Evolutionary conservation across 2,888 invertebrate species (phyloP).

Genomic region (Agrotis clavis): DNA sequence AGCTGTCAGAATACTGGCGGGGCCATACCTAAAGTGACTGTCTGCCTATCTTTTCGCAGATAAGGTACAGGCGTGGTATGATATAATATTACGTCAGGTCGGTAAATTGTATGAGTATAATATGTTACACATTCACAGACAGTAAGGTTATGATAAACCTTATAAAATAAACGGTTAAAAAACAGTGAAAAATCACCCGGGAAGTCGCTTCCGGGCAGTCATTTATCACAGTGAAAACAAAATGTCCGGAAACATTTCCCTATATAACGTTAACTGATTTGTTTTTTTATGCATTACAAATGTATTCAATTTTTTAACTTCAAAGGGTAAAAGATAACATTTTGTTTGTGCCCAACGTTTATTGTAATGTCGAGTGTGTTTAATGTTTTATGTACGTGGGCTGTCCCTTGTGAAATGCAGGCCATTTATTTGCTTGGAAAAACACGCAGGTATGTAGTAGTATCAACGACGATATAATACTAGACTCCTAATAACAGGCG

Average conservation of each 20-base stretch:
- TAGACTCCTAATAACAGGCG: too few relatives aligned
- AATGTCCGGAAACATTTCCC: slow-evolving; percentile 1
- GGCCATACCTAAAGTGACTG: too few relatives aligned
- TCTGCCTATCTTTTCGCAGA: too few relatives aligned
- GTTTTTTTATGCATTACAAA: slow-evolving; percentile 23
- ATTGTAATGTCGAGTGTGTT: slow-evolving; percentile 12
- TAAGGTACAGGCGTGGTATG: too few relatives aligned
- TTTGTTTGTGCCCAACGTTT: not conserved
- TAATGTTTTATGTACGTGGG: slow-evolving; percentile 6
- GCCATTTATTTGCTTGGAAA: not conserved
- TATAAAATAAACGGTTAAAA: not conserved
- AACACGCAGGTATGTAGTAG: not conserved
- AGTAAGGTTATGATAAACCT: not conserved
- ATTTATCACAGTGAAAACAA: slow-evolving; percentile 26
- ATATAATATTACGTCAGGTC: too few relatives aligned
- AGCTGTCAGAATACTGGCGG: too few relatives aligned
- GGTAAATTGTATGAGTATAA: too few relatives aligned
- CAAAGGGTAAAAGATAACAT: slow-evolving; percentile 7
- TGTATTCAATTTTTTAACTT: slow-evolving; percentile 26
- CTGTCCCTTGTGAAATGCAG: not conserved
- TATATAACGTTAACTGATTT: slow-evolving; percentile 14
- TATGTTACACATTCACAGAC: too few relatives aligned
- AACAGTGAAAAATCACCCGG: not conserved
- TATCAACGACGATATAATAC: too few relatives aligned
- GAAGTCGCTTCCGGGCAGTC: not conserved